phyloP scores from a whole-genome alignment of 2,888 invertebrate genomes.

The Hermaeophaga mercurialis region DNA sequence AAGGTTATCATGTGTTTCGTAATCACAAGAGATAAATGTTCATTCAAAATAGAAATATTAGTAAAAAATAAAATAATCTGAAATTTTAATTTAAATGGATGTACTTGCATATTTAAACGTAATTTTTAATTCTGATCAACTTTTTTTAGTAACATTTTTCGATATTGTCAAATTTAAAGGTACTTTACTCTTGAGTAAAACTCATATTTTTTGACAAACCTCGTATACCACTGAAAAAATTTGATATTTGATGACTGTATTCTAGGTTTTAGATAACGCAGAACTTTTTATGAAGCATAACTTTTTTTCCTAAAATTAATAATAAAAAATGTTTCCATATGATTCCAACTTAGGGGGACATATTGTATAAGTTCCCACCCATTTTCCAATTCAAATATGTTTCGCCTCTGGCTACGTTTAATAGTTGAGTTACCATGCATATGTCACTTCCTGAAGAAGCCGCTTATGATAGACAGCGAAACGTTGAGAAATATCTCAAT shows the following conservation, averaged over 20 bases:
- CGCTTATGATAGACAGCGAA: too few species aligned
- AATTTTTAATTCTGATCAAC: neutral
- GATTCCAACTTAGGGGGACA: neutral
- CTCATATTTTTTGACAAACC: conserved; percentile 13
- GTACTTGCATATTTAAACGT: too few species aligned
- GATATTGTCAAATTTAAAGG: conserved; percentile 1
- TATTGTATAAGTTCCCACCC: neutral
- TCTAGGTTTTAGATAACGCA: neutral
- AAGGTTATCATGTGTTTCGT: too few species aligned
- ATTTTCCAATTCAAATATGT: too few species aligned
- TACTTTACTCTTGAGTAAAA: neutral
- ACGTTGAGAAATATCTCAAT: too few species aligned
- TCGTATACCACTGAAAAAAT: conserved; percentile 1
- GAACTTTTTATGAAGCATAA: neutral
- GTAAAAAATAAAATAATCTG: too few species aligned
- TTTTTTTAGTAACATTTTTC: neutral
- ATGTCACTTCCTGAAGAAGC: too few species aligned
- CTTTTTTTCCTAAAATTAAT: neutral
- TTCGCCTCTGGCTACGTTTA: too few species aligned
- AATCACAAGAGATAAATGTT: too few species aligned
- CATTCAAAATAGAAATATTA: too few species aligned
- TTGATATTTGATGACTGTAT: conserved; percentile 3
- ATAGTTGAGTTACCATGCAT: too few species aligned
- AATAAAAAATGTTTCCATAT: neutral
- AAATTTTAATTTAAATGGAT: too few species aligned